These are phyloP conservation scores for Calypte anna DNA, from an alignment of 2,113 vertebrate genomes.

Conservation along the genomic window DNA sequence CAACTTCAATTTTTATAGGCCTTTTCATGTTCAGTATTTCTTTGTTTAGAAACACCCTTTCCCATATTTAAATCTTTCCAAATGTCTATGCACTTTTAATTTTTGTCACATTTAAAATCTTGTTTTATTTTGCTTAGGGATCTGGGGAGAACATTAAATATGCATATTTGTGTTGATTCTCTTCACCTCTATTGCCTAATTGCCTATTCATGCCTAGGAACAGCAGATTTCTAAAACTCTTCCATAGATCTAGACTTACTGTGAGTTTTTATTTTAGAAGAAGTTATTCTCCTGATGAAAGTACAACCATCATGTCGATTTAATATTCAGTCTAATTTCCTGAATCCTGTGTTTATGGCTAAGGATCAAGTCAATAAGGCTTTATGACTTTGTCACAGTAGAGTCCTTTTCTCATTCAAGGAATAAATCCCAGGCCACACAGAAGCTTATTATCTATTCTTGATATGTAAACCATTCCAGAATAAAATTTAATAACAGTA, in stretches of 20 bases:
- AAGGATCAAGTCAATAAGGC: constrained; percentile 65
- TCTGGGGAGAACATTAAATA: neutral
- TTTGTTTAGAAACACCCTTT: constrained; percentile 11
- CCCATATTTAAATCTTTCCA: neutral
- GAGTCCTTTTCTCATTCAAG: constrained; percentile 47
- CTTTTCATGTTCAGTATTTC: neutral
- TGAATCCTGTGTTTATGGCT: constrained; percentile 57
- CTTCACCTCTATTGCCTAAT: neutral
- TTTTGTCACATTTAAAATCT: neutral
- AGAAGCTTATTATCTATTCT: constrained; percentile 40
- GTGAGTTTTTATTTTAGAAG: constrained; percentile 19
- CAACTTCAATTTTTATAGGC: neutral
- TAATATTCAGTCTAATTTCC: constrained; percentile 35
- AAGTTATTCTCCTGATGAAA: constrained; percentile 51
- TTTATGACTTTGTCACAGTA: constrained; percentile 59
- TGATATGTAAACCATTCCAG: constrained; percentile 53
- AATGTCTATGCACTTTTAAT: neutral
- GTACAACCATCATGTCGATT: constrained; percentile 12
- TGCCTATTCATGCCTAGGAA: neutral
- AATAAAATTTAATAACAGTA: constrained; percentile 58
- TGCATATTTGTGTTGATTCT: neutral
- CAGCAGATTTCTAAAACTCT: constrained; percentile 34
- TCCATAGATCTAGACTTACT: neutral
- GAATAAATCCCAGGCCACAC: constrained; percentile 50
- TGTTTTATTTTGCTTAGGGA: constrained; percentile 12